Percentiles rank a stretch among this genome's conserved stretches.
These are phyloP conservation scores for Oegoconia quadripuncta DNA, from an alignment of 2,888 invertebrate genomes.

Conservation along the genomic window DNA sequence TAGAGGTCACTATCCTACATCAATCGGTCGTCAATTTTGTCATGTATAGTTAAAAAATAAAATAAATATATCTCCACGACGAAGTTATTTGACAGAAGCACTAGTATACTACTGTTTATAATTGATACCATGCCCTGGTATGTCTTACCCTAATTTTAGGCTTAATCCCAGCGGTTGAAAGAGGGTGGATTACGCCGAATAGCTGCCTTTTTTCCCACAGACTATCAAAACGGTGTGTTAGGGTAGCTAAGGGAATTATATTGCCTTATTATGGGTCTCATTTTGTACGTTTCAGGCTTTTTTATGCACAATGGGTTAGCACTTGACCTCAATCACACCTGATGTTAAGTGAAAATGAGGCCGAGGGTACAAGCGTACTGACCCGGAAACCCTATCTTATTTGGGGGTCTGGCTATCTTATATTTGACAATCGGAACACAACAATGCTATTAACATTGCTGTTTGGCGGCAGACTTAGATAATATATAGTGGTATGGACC, in stretches of 20 bases:
- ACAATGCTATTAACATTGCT: no score
- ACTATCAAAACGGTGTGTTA: slow-evolving; percentile 16
- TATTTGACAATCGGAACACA: no score
- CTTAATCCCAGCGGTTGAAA: slow-evolving; percentile 20
- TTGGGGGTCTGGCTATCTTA: no score
- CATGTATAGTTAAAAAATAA: no score
- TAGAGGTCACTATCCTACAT: no score
- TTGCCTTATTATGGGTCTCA: slow-evolving; percentile 15
- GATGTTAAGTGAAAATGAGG: no score
- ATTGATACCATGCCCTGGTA: not conserved
- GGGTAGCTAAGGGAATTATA: slow-evolving; percentile 17
- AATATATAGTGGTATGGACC: no score
- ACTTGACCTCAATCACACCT: no score
- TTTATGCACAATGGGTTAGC: slow-evolving; percentile 3
- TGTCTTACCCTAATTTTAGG: slow-evolving; percentile 16
- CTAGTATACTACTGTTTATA: not conserved
- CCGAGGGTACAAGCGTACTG: no score
- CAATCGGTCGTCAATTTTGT: no score
- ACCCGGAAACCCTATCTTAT: no score
- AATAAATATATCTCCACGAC: not conserved
- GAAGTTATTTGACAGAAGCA: not conserved
- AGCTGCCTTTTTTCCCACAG: slow-evolving; percentile 15
- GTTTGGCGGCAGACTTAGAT: no score
- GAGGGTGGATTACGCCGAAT: slow-evolving; percentile 17
- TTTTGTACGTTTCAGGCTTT: slow-evolving; percentile 14